Conservation (phyloP, 1,140 invertebrate species). For the Anthonomus grandis region DNA sequence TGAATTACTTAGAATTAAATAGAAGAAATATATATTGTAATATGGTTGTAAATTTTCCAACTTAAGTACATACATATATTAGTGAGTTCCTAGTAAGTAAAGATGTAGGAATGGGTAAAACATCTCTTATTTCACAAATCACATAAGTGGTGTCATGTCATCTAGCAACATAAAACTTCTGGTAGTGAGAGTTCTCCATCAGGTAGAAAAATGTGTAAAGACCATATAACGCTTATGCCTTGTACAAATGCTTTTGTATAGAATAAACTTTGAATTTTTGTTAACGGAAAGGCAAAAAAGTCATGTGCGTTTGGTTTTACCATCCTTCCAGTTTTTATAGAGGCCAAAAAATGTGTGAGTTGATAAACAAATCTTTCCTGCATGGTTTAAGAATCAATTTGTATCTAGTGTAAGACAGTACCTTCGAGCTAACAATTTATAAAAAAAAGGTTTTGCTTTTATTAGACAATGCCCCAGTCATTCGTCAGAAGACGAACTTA, state of each 20-base stretch:
- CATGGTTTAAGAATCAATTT: background rate
- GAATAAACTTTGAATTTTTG: background rate
- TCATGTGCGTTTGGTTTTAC: background rate
- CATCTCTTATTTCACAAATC: too few species aligned
- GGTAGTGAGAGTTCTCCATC: background rate
- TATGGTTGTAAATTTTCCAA: too few species aligned
- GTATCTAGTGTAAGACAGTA: background rate
- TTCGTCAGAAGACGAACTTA: background rate
- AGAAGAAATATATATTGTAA: too few species aligned
- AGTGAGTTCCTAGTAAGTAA: too few species aligned
- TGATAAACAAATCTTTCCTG: background rate
- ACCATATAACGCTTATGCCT: too few species aligned
- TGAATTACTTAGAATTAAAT: too few species aligned
- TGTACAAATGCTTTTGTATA: background rate
- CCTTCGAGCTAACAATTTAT: background rate
- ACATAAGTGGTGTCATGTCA: too few species aligned
- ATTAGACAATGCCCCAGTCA: background rate
- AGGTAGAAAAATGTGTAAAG: background rate
- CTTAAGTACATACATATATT: too few species aligned
- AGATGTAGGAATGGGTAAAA: too few species aligned
- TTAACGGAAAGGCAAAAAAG: background rate
- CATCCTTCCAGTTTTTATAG: background rate
- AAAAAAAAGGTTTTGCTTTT: background rate
- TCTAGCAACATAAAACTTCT: too few species aligned
- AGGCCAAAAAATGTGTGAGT: background rate